phyloP scores from a whole-genome alignment of 2,888 invertebrate species.

The Pollenia griseotomentosa region DNA sequence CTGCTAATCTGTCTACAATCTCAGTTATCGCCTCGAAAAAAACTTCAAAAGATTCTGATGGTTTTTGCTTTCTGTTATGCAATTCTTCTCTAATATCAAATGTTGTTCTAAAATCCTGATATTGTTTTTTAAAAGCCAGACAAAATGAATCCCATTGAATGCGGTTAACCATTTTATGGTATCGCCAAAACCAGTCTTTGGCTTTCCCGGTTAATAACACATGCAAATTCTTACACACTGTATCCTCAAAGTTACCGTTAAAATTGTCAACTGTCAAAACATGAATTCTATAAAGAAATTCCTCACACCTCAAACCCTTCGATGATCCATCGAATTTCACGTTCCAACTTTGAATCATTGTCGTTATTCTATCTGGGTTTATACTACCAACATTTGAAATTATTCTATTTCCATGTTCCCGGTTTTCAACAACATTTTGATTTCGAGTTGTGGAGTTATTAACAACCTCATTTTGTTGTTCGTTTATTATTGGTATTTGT shows the following conservation, averaged over 20 bases:
- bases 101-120: constrained; percentile 12
- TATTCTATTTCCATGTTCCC: not conserved
- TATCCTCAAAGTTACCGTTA: constrained; percentile 3
- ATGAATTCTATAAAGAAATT: constrained; percentile 16
- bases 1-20: constrained; percentile 20
- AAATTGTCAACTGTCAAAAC: constrained; percentile 12
- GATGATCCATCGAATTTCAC: constrained; percentile 29
- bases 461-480: not conserved
- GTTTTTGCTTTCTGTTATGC: constrained; percentile 15
- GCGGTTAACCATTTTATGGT: constrained; percentile 3
- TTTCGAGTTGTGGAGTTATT: not conserved
- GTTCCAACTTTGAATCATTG: not conserved
- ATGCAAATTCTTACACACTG: constrained; percentile 27
- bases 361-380: constrained; percentile 10
- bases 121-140: constrained; percentile 1
- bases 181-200: constrained; percentile 25
- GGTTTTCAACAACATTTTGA: not conserved
- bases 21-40: constrained; percentile 25
- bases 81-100: not conserved
- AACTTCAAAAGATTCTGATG: constrained; percentile 6
- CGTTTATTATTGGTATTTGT: too few relatives aligned
- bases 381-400: not conserved
- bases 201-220: constrained; percentile 18
- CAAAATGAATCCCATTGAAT: constrained; percentile 23
- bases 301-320: not conserved